These are phyloP conservation scores for Leptothorax acervorum DNA, from an alignment of 2,888 invertebrate species.

Conservation along the genomic window DNA sequence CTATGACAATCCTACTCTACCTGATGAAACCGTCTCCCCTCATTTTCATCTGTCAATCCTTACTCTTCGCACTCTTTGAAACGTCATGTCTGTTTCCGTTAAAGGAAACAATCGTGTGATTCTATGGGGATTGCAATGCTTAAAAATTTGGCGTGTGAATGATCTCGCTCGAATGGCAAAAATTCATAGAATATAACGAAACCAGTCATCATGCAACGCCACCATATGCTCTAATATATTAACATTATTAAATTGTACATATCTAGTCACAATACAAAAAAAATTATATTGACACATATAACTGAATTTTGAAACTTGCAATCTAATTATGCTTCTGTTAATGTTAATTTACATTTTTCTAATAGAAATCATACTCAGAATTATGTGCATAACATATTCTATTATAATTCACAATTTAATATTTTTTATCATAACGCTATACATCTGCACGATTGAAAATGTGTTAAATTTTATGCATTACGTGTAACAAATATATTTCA, in stretches of 20 bases:
- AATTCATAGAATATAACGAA: neutral
- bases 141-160: neutral
- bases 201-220: too few species aligned
- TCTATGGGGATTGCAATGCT: neutral
- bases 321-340: neutral
- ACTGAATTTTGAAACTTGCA: neutral
- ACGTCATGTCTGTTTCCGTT: conserved; percentile 3
- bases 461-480: neutral
- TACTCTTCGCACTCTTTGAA: conserved; percentile 56
- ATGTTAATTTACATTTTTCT: neutral
- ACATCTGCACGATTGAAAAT: neutral
- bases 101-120: neutral
- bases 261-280: neutral
- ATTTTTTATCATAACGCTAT: too few species aligned
- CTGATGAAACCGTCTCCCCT: conserved; percentile 75
- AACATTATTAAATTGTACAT: neutral
- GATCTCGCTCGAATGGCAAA: neutral
- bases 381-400: neutral
- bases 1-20: conserved; percentile 70
- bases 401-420: neutral
- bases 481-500: neutral
- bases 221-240: neutral
- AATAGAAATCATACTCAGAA: neutral
- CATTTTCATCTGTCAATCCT: conserved; percentile 72
- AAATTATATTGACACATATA: neutral